A percentile compares a stretch with the other conserved stretches of the same genome.
These are phyloP conservation scores for Thecocarcelia acutangulata DNA, from an alignment of 2,888 invertebrate species.

Conservation along the genomic window DNA sequence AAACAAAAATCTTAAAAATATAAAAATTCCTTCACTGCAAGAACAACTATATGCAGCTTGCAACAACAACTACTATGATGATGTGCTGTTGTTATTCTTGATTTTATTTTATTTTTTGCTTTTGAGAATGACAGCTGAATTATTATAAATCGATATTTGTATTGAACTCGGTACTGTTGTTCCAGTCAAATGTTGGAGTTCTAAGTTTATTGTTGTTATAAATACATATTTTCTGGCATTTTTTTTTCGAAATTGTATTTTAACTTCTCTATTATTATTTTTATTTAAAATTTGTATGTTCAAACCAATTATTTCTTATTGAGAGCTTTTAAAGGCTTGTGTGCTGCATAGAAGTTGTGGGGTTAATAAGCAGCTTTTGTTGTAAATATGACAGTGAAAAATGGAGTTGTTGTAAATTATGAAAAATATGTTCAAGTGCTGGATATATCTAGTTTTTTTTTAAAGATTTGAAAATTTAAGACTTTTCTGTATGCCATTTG, in stretches of 20 bases:
- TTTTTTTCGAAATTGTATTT: too few species aligned
- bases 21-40: conserved; percentile 74
- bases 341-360: conserved; percentile 17
- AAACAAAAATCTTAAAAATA: conserved; percentile 70
- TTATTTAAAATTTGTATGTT: conserved; percentile 1
- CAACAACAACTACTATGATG: conserved; percentile 24
- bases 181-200: conserved; percentile 22
- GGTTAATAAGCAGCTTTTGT: conserved; percentile 63
- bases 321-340: conserved; percentile 40
- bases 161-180: conserved; percentile 42
- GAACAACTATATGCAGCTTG: conserved; percentile 40
- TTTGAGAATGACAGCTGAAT: conserved; percentile 78
- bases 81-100: conserved; percentile 37
- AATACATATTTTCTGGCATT: conserved; percentile 31
- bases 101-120: conserved; percentile 24
- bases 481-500: too few species aligned
- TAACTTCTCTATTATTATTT: conserved; percentile 51
- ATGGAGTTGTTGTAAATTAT: conserved; percentile 70
- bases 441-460: neutral
- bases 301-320: conserved; percentile 56
- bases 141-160: conserved; percentile 78
- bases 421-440: conserved; percentile 21
- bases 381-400: conserved; percentile 69
- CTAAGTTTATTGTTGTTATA: conserved; percentile 49
- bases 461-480: too few species aligned